Evolutionary conservation across 2,888 invertebrate genomes (phyloP), one percentile per base, ranked within the genome.

Genomic region (Paralinhomoeus sp.): DNA sequence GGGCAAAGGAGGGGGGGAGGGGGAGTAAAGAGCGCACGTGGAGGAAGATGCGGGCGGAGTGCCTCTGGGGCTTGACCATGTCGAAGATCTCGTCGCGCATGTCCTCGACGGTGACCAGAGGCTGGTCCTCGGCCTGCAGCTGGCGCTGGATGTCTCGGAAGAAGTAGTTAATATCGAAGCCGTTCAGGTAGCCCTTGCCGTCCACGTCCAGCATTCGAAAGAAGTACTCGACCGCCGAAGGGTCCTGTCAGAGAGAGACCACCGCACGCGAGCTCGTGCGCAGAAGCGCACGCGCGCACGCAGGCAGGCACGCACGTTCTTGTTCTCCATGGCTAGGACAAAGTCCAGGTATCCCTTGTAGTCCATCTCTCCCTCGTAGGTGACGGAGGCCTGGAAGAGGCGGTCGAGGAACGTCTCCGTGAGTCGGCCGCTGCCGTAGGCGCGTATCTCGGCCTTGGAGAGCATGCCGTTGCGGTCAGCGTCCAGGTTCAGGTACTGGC

Each of bases 11-110:
- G n/a, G n/a, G n/a, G n/a, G n/a, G n/a, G n/a, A n/a, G n/a, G n/a
- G n/a, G n/a, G n/a, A n/a, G n/a, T 12, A 15, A 31, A 31, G 12
- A 31, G 31, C 15, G 15, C 9, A 31, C 9, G 53, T 76, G 75
- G 2, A 87, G 67, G 0, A 84, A 85, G 51, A 91, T 85, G 61
- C 75, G 74, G 13, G 74, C 70, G 0, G 82, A 78, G 64, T 87
- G 75, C 17, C 9, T 17, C 46, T 72, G 73, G 0, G 89, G 85
- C 49, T 83, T 77, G 1, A 89, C 82, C 89, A 93, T 91, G 67
- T 91, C 91, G 68, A 87, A 91, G 53, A 91, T 80, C 68, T 91
- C 89, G 69, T 91, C 85, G 63, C 85, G 85, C 0, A 91, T 80
- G 66, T 91, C 87, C 53, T 84, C 78, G 63, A 89, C 87, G 54